Conservation (phyloP, 2,888 invertebrate species). For the Dicranocentrus wangi region DNA sequence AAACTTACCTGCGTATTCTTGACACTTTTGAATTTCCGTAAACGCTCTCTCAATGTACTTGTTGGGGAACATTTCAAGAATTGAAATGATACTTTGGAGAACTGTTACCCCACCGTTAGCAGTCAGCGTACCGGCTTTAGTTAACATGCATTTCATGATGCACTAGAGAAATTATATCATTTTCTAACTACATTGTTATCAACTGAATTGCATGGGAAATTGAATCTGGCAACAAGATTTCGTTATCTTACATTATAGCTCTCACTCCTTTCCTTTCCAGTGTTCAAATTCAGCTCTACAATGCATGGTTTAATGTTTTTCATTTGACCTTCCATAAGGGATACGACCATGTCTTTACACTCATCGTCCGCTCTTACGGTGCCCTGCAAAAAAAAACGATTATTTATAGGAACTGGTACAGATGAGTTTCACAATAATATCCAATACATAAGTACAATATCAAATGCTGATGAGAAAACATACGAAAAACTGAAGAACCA, state of each 20-base stretch:
- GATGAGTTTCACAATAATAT: no score
- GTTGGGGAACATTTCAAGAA: conserved; percentile 57
- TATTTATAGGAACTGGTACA: no score
- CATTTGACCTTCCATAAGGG: conserved; percentile 51
- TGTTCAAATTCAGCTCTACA: conserved; percentile 28
- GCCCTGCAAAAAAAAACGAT: conserved; percentile 29
- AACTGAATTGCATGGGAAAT: no score
- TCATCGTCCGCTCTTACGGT: conserved; percentile 40
- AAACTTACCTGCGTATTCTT: conserved; percentile 57
- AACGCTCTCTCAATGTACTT: conserved; percentile 59
- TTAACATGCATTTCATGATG: conserved; percentile 61
- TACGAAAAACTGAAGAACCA: conserved; percentile 42
- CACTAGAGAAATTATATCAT: conserved; percentile 19
- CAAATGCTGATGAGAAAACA: not conserved
- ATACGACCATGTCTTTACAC: conserved; percentile 55
- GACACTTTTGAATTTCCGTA: conserved; percentile 51
- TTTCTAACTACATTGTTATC: no score
- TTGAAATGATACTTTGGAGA: conserved; percentile 45
- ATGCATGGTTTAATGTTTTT: conserved; percentile 53
- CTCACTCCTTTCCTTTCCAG: conserved; percentile 48
- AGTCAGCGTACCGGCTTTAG: conserved; percentile 46
- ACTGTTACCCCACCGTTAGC: conserved; percentile 43
- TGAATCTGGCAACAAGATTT: not conserved
- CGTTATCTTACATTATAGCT: conserved; percentile 48
- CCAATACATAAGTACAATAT: no score